A percentile compares a stretch with the other conserved stretches of the same genome.
phyloP scores from a whole-genome alignment of 2,888 invertebrate species.

The Phorcus lineatus region DNA sequence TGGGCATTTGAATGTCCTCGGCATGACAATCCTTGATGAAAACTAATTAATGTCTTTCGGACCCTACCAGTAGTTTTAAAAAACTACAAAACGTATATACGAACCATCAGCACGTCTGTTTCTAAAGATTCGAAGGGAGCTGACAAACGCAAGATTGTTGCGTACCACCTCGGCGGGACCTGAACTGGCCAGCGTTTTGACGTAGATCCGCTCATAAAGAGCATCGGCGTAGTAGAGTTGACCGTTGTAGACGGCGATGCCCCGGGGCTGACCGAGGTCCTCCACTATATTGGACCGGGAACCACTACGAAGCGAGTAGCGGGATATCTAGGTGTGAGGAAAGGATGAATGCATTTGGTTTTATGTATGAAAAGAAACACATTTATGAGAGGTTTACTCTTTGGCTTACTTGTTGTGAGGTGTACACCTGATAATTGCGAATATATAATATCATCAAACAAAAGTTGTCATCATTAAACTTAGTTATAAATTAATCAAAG shows the following conservation, averaged over 20 bases:
- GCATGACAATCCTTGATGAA: too few relatives aligned
- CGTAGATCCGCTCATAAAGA: slow-evolving; percentile 89
- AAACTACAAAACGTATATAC: background rate
- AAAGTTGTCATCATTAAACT: too few relatives aligned
- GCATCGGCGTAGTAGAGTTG: slow-evolving; percentile 92
- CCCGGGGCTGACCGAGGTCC: slow-evolving; percentile 48
- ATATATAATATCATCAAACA: too few relatives aligned
- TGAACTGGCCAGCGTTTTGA: slow-evolving; percentile 85
- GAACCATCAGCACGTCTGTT: slow-evolving; percentile 73
- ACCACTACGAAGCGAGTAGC: slow-evolving; percentile 20
- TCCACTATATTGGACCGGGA: slow-evolving; percentile 39
- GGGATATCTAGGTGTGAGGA: slow-evolving; percentile 31
- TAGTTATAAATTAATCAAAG: too few relatives aligned
- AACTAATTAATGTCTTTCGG: too few relatives aligned
- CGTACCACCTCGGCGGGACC: slow-evolving; percentile 42
- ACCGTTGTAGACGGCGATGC: slow-evolving; percentile 82
- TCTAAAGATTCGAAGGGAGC: slow-evolving; percentile 54
- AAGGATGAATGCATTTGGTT: background rate
- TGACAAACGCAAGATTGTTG: slow-evolving; percentile 51
- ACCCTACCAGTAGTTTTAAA: too few relatives aligned
- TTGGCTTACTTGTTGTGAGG: too few relatives aligned
- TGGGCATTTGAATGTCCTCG: too few relatives aligned
- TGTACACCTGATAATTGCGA: too few relatives aligned
- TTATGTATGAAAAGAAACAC: too few relatives aligned
- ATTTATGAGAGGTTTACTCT: too few relatives aligned